A percentile compares a stretch with the other conserved stretches of the same genome.
phyloP scores from a whole-genome alignment of 53 echinoderm and acorn worm genomes.

The Apostichopus leukothele region DNA sequence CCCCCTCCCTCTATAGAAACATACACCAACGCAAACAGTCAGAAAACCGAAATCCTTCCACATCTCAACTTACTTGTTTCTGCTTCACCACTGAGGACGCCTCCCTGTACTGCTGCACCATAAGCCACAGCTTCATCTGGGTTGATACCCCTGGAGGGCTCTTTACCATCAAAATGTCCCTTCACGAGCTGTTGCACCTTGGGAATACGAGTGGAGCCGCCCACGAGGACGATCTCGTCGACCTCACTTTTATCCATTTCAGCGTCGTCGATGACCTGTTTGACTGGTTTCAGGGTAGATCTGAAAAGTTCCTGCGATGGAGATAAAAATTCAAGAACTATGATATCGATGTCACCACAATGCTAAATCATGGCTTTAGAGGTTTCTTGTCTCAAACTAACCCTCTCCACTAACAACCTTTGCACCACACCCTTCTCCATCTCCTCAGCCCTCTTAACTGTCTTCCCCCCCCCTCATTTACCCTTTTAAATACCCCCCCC shows the following conservation, averaged over 20 bases:
- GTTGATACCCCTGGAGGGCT: conserved; percentile 98
- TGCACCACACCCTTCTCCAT: no score
- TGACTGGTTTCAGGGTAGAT: conserved; percentile 89
- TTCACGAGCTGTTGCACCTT: conserved; percentile 91
- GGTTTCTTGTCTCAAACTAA: background rate
- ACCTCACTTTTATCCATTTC: conserved; percentile 78
- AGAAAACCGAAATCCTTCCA: no score
- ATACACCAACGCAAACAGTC: no score
- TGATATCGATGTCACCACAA: background rate
- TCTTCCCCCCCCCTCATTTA: no score
- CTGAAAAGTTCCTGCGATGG: conserved; percentile 78
- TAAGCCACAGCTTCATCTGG: conserved; percentile 99
- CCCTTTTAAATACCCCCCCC: no score
- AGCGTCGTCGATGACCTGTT: conserved; percentile 80
- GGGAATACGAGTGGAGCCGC: conserved; percentile 98
- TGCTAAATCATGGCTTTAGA: background rate
- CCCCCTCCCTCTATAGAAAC: no score
- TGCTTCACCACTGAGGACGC: conserved; percentile 92
- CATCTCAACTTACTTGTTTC: conserved; percentile 72
- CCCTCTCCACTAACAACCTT: no score
- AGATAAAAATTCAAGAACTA: background rate
- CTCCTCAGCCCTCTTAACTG: no score
- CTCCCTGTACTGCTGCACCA: conserved; percentile 96
- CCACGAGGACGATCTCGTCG: conserved; percentile 93
- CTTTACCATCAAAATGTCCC: conserved; percentile 80